A percentile compares a stretch with the other conserved stretches of the same genome.
Conservation (phyloP, 2,797 vertebrate species). For the Coregonus ussuriensis region DNA sequence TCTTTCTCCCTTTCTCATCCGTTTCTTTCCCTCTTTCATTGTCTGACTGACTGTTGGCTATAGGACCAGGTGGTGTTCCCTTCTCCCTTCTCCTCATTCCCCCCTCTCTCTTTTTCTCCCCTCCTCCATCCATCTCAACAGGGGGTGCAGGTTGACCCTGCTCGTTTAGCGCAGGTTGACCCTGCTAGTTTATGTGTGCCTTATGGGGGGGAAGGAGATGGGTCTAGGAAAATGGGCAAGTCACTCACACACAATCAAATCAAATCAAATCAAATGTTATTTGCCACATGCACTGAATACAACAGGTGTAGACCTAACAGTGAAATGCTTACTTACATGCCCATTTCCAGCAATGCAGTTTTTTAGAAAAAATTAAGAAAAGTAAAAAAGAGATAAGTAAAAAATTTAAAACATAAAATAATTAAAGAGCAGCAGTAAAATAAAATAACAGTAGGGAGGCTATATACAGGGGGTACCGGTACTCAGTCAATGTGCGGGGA, state of each 20-base stretch:
- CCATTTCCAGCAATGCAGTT: too few relatives aligned
- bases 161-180: slow-evolving; percentile 33
- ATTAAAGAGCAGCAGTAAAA: too few relatives aligned
- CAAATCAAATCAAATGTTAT: too few relatives aligned
- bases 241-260: neutral
- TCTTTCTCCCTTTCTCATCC: neutral
- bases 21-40: neutral
- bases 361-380: too few relatives aligned
- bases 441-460: too few relatives aligned
- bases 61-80: slow-evolving; percentile 10
- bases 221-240: neutral
- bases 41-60: neutral
- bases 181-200: slow-evolving; percentile 6
- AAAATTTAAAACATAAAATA: too few relatives aligned
- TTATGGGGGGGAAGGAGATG: neutral
- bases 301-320: too few relatives aligned
- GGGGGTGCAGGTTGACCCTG: slow-evolving; percentile 24
- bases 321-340: too few relatives aligned
- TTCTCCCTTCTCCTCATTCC: neutral
- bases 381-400: too few relatives aligned
- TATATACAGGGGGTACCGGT: too few relatives aligned
- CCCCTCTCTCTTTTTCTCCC: neutral
- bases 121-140: neutral
- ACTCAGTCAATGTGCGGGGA: too few relatives aligned
- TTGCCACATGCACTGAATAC: too few relatives aligned